These are phyloP conservation scores for Varanus komodoensis DNA, from an alignment of 2,113 vertebrate species.

Conservation along the genomic window DNA sequence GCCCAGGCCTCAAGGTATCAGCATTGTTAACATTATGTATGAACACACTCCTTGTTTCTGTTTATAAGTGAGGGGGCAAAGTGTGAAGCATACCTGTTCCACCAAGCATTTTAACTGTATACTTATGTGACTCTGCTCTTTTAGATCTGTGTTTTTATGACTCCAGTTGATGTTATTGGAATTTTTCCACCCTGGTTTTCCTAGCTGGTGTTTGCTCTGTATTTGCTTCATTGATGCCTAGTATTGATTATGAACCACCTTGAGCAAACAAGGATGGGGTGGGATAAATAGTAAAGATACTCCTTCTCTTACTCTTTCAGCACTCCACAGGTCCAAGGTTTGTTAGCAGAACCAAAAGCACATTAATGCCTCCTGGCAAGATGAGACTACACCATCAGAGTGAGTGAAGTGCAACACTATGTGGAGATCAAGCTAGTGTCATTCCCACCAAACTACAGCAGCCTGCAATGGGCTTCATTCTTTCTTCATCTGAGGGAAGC, in stretches of 20 bases:
- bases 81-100: not conserved
- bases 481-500: not conserved
- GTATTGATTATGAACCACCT: not conserved
- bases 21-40: no score
- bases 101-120: not conserved
- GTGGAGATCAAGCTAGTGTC: not conserved
- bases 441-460: not conserved
- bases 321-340: not conserved
- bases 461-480: not conserved
- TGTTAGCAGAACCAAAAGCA: not conserved
- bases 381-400: not conserved
- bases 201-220: not conserved
- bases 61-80: no score
- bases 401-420: not conserved
- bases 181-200: not conserved
- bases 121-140: not conserved
- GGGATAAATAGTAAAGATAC: not conserved
- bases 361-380: not conserved
- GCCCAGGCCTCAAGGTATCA: no score
- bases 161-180: not conserved
- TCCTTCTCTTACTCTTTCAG: not conserved
- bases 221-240: not conserved
- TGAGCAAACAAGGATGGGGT: not conserved
- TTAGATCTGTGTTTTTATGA: not conserved
- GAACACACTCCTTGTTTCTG: no score